A percentile compares a stretch with the other conserved stretches of the same genome.
Evolutionary conservation across 2,797 vertebrate species (phyloP).

Genomic region (Synanceia verrucosa): DNA sequence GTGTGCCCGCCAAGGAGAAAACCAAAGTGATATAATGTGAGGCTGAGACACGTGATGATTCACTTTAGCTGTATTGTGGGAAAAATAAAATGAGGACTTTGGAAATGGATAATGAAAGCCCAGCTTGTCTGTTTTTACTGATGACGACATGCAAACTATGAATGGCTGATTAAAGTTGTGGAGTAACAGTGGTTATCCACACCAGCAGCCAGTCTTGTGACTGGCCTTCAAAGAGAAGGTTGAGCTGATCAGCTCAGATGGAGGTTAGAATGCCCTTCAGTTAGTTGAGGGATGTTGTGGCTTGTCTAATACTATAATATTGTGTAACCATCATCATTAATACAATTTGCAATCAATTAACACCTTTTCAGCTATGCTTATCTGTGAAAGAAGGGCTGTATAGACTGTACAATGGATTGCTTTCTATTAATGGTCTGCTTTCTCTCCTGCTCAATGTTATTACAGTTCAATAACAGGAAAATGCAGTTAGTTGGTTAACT

Average conservation of each 20-base stretch:
- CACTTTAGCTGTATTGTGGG: not conserved
- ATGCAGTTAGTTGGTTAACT: not conserved
- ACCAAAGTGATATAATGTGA: not conserved
- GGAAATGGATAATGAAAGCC: not conserved
- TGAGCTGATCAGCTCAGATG: not conserved
- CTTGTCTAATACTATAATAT: not conserved
- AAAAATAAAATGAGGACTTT: not conserved
- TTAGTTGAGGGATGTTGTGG: not conserved
- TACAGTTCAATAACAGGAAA: not conserved
- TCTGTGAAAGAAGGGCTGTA: not conserved
- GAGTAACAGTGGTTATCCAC: not conserved
- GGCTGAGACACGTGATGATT: not conserved
- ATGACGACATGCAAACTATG: not conserved
- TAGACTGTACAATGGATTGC: not conserved
- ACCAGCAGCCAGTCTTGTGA: not conserved
- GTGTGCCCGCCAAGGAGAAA: constrained; percentile 28
- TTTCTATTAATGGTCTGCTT: not conserved
- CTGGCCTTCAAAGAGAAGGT: rapidly evolving
- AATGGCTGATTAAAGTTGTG: not conserved
- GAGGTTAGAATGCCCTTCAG: not conserved
- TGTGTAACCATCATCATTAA: not conserved
- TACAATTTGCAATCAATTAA: not conserved
- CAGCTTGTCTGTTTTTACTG: not conserved
- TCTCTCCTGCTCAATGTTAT: not conserved
- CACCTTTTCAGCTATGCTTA: not conserved